Evolutionary conservation across 2,113 vertebrate genomes (phyloP), one percentile per base, ranked within the genome.

Genomic region (Pterocles orientalis): DNA sequence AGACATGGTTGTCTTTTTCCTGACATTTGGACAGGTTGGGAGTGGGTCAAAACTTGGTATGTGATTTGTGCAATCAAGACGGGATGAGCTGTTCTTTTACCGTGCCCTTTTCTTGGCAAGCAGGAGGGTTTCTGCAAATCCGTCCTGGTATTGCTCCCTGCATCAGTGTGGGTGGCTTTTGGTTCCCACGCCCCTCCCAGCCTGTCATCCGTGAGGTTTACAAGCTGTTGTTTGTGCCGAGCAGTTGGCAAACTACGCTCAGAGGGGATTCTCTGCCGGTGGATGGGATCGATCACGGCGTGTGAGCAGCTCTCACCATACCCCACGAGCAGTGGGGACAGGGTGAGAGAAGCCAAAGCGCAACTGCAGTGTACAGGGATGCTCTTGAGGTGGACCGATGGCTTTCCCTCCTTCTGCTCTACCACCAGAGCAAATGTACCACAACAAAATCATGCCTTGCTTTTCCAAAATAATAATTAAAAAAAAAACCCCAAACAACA

Each of bases 201-300:
- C 28, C 12, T 86, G 50, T 54, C 54, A 36, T 61, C 58, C 3
- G 0, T 6, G 45, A 87, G 41, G 28, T 82, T 89, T 85, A 36
- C 60, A 56, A 89, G 48, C n/a, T n/a, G 8, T n/a, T 43, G n/a
- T 62, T 87, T 80, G 20, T 2, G 1, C 21, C 17, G 41, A 21
- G 20, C 20, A 14, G 41, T 2, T 51, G 70, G 45, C 0, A 6
- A 60, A 24, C 5, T 81, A 58, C 26, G 45, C 26, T 82, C 0
- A 0, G n/a, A 53, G n/a, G 17, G 8, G n/a, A 9, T 18, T 17
- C 20, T 81, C 28, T 50, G 77, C 18, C 2, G 1, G 9, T 4
- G 23, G 47, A 14, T 33, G 66, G 53, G 33, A n/a, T n/a, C 1
- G 2, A 45, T 34, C 16, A 29, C 0, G 10, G 54, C 41, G 23